Evolutionary conservation across 2,113 vertebrate species (phyloP), one percentile per base, ranked within the genome.

Genomic region (Cynopterus brachyotis): DNA sequence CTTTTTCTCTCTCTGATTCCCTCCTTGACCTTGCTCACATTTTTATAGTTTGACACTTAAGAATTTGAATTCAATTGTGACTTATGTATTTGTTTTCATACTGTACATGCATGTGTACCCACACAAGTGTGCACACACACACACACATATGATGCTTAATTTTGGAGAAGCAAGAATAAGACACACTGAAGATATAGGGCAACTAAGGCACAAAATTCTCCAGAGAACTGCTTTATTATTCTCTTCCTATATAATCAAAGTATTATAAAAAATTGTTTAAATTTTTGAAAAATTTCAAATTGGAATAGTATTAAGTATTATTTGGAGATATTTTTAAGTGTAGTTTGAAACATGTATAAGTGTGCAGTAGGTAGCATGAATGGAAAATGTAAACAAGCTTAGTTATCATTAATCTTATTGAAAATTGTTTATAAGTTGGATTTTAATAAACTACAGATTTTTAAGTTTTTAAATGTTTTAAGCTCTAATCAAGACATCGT

Each of bases 51-150:
- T 95, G 55, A 3, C 17, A 73, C 16, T 78, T 89, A 83, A 84
- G 9, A 30, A 67, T 94, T 93, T 95, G 10, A 57, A 3, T 95
- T 53, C 2, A 81, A 2, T 90, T 96, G 88, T 89, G n/a, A 73
- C 22, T 17, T 86, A 53, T 55, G 5, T 42, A 16, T 67, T 76
- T 89, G 28, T 81, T 92, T 87, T 40, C 10, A 50, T 32, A 28
- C 9, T 40, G 35, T 22, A 32, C 32, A 73, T 2, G 3, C 26
- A 66, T 20, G 24, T 13, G 64, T 19, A 66, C 19, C 32, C 32
- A 59, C 35, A 57, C 19, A 24, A 9, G 6, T 42, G 42, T 10
- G 57, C 24, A 16, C n/a, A 45, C 26, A 32, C 3, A 28, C 53
- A 78, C 17, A 26, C 19, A 30, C 40, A 37, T 6, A 5, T 19